Conservation (phyloP, 2,888 invertebrate genomes). For the Charanyca ferruginea region DNA sequence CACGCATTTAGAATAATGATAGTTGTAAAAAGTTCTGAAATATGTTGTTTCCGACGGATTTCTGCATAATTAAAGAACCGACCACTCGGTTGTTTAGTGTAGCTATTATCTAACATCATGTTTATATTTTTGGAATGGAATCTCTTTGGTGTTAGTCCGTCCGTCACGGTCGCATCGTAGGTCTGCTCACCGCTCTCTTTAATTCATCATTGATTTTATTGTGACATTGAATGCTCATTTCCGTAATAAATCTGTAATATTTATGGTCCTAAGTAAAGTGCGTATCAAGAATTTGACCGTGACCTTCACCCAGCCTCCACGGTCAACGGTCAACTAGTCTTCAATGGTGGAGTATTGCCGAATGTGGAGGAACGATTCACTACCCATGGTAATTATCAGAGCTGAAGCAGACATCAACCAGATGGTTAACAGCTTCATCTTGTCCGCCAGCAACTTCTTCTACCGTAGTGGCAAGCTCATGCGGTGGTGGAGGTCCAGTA, state of each 20-base stretch:
- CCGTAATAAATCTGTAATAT: constrained; percentile 36
- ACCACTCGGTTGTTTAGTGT: constrained; percentile 4
- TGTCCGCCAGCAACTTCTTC: neutral
- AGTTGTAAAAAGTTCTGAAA: constrained; percentile 24
- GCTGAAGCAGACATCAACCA: no score
- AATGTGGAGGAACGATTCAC: no score
- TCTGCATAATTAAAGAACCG: constrained; percentile 47
- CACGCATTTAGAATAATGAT: constrained; percentile 19
- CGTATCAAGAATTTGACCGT: neutral
- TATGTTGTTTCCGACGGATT: constrained; percentile 33
- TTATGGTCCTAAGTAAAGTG: neutral
- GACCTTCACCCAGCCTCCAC: constrained; percentile 12
- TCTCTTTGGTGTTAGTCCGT: neutral
- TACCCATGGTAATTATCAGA: no score
- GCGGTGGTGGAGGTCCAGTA: neutral
- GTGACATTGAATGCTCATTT: constrained; percentile 30
- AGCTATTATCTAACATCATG: constrained; percentile 2
- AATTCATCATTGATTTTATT: neutral
- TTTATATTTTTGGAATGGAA: constrained; percentile 8
- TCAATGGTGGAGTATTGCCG: neutral
- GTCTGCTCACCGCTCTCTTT: neutral
- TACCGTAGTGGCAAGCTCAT: neutral
- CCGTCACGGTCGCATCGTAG: neutral
- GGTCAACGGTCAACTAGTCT: constrained; percentile 3
- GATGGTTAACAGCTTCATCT: neutral